phyloP scores from a whole-genome alignment of 2,888 invertebrate species.

The Rhagium mordax region DNA sequence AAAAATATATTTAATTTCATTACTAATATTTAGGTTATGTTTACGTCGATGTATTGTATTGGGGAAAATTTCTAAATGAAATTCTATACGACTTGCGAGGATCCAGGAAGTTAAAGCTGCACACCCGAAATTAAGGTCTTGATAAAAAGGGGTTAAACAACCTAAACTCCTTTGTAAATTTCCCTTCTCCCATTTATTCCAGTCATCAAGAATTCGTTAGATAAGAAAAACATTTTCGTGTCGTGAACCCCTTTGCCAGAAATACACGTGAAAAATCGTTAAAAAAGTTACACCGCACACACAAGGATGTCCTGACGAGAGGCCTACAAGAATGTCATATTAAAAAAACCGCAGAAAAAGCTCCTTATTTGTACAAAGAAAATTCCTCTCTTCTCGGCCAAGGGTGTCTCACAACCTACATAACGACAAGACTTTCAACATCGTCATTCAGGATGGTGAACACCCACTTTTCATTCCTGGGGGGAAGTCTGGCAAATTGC shows the following conservation, averaged over 20 bases:
- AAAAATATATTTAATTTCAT: no score
- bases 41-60: no score
- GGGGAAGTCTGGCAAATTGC: neutral
- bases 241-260: neutral
- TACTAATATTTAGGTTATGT: no score
- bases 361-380: slow-evolving; percentile 22
- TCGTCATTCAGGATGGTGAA: neutral
- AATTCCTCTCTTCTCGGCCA: slow-evolving; percentile 20
- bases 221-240: neutral
- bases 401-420: slow-evolving; percentile 1
- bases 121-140: neutral
- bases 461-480: neutral
- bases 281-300: neutral
- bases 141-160: neutral
- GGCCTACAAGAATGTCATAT: slow-evolving; percentile 22
- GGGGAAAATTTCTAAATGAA: no score
- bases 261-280: slow-evolving; percentile 16
- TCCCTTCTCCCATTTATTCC: neutral
- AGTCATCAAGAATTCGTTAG: neutral
- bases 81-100: no score
- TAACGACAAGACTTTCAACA: slow-evolving; percentile 9
- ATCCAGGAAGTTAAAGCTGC: no score
- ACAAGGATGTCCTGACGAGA: slow-evolving; percentile 8
- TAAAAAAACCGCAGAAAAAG: slow-evolving; percentile 23
- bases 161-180: neutral